Conservation (phyloP, 2,797 vertebrate genomes). For the Fistularia tabacaria region DNA sequence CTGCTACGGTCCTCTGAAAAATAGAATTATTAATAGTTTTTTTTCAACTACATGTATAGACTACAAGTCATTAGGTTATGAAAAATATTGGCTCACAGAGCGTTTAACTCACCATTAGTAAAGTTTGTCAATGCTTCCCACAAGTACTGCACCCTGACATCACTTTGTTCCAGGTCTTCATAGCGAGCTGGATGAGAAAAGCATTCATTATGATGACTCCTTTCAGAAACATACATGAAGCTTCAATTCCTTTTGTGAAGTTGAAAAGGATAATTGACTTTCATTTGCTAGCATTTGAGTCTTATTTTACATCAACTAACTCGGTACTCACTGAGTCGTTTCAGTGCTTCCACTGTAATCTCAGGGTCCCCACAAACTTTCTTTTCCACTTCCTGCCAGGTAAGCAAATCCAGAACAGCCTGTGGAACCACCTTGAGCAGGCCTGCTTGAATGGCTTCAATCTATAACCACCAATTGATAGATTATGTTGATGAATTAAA, state of each 20-base stretch:
- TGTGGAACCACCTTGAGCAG: conserved; percentile 97
- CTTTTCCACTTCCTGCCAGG: conserved; percentile 97
- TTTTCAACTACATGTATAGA: no score
- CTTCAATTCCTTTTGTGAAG: no score
- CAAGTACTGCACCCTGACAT: conserved; percentile 88
- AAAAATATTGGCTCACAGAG: neutral
- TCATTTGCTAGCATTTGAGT: no score
- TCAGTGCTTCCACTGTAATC: conserved; percentile 93
- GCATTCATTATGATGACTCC: neutral
- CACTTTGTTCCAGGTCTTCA: conserved; percentile 89
- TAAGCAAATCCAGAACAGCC: conserved; percentile 92
- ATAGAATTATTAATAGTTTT: conserved; percentile 13
- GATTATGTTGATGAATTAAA: neutral
- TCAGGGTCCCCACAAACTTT: conserved; percentile 97
- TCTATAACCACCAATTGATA: conserved; percentile 56
- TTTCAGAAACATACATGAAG: neutral
- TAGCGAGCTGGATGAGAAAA: conserved; percentile 79
- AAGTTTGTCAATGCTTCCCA: conserved; percentile 97
- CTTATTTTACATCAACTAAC: no score
- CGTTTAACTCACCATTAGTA: conserved; percentile 83
- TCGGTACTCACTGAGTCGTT: conserved; percentile 89
- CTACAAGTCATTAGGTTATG: neutral
- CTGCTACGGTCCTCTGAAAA: conserved; percentile 94
- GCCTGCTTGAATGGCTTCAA: conserved; percentile 89
- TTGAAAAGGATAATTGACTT: no score